phyloP scores from a whole-genome alignment of 1,140 invertebrate genomes.

The Goniozus legneri region DNA sequence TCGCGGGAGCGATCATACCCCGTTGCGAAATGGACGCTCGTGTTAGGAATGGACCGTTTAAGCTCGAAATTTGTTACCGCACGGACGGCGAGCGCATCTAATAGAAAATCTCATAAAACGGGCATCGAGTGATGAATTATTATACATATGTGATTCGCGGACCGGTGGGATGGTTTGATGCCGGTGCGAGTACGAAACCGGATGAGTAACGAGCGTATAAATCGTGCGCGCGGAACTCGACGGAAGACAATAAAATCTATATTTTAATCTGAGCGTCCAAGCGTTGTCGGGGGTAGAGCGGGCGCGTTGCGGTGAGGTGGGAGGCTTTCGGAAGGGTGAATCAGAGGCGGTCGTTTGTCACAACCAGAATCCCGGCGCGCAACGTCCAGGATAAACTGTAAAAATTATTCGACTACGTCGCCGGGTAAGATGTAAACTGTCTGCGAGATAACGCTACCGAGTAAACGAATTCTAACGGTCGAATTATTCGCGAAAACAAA shows the following conservation, averaged over 20 bases:
- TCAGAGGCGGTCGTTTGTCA: constrained; percentile 9
- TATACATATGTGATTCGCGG: constrained; percentile 37
- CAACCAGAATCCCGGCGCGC: constrained; percentile 27
- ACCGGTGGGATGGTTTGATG: too few species aligned
- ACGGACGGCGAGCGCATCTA: constrained; percentile 19
- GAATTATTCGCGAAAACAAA: too few species aligned
- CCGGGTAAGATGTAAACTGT: too few species aligned
- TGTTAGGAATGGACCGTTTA: constrained; percentile 14
- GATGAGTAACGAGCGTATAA: constrained; percentile 42
- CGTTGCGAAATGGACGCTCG: constrained; percentile 10
- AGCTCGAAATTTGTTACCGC: constrained; percentile 25
- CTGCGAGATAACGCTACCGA: too few species aligned
- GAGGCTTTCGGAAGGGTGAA: too few species aligned
- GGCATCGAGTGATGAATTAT: constrained; percentile 41
- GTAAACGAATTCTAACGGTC: too few species aligned
- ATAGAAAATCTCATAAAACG: constrained; percentile 42
- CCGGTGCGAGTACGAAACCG: constrained; percentile 15
- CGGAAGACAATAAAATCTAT: constrained; percentile 52
- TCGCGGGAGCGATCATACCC: not conserved
- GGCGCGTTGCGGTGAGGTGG: too few species aligned
- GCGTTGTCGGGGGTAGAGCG: too few species aligned
- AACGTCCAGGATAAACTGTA: too few species aligned
- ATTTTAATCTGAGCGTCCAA: constrained; percentile 43
- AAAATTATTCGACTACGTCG: too few species aligned
- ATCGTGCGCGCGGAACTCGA: constrained; percentile 32